Evolutionary conservation across 2,797 vertebrate species (phyloP).

Genomic region (Podarcis siculus): DNA sequence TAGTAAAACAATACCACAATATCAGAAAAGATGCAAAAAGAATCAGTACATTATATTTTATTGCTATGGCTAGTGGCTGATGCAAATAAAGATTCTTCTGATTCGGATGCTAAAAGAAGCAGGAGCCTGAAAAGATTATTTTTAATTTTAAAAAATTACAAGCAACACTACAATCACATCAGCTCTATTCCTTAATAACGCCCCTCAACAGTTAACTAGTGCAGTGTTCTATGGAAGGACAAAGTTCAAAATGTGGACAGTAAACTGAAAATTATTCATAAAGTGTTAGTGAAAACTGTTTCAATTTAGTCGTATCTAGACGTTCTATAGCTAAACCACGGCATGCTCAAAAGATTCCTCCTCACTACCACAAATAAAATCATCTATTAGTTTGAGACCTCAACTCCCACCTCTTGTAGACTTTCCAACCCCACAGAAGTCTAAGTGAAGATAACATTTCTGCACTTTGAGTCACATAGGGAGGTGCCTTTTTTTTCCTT

Average conservation of each 20-base stretch:
- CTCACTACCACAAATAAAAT: not conserved
- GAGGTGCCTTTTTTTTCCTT: conserved; percentile 64
- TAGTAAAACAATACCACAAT: fast-evolving
- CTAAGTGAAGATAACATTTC: conserved; percentile 69
- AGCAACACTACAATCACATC: not conserved
- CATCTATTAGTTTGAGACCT: not conserved
- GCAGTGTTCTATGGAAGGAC: conserved; percentile 34
- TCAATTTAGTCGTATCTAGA: not conserved
- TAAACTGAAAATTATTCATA: not conserved
- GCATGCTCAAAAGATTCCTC: fast-evolving
- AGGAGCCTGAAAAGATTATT: fast-evolving
- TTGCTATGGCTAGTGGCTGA: too few relatives aligned
- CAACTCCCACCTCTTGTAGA: conserved; percentile 46
- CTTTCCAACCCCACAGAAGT: conserved; percentile 29
- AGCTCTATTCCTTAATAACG: conserved; percentile 25
- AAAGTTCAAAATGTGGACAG: conserved; percentile 51
- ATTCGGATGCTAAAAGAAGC: not conserved
- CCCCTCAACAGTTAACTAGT: conserved; percentile 39
- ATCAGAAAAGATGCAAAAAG: not conserved
- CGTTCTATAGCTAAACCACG: not conserved
- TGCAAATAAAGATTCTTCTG: too few relatives aligned
- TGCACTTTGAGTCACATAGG: conserved; percentile 74
- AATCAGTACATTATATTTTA: not conserved
- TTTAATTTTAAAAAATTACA: not conserved
- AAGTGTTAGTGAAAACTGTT: not conserved